Evolutionary conservation across 2,888 invertebrate genomes (phyloP).

Genomic region (Ecliptopera silaceata): DNA sequence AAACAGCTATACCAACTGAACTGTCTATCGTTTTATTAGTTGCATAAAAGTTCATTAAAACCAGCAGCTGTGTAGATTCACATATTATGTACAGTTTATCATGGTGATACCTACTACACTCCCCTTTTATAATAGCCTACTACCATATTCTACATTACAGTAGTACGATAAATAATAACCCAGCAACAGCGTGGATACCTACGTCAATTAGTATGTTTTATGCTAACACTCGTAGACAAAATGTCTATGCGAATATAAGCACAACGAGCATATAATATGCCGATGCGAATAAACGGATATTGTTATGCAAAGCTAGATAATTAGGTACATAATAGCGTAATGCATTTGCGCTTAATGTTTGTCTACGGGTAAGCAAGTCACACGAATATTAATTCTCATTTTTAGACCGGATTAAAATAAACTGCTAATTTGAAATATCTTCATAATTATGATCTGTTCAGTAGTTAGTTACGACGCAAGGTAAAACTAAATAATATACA

Average conservation of each 20-base stretch:
- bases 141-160: neutral
- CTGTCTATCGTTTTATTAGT: too few species aligned
- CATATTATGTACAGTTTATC: neutral
- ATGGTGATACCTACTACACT: neutral
- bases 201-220: slow-evolving; percentile 13
- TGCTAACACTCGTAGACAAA: neutral
- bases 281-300: too few species aligned
- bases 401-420: neutral
- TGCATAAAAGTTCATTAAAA: too few species aligned
- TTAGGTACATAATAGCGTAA: neutral
- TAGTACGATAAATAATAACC: slow-evolving; percentile 7
- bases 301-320: too few species aligned
- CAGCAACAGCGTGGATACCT: slow-evolving; percentile 10
- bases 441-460: neutral
- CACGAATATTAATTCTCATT: slow-evolving; percentile 4
- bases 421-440: neutral
- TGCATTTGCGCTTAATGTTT: neutral
- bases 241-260: neutral
- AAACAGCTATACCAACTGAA: too few species aligned
- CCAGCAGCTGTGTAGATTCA: too few species aligned
- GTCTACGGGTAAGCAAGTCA: neutral
- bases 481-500: too few species aligned
- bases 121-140: neutral
- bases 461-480: neutral
- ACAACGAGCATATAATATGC: neutral